These are phyloP conservation scores for Nomada goodeniana DNA, from an alignment of 2,888 invertebrate genomes.

Conservation along the genomic window DNA sequence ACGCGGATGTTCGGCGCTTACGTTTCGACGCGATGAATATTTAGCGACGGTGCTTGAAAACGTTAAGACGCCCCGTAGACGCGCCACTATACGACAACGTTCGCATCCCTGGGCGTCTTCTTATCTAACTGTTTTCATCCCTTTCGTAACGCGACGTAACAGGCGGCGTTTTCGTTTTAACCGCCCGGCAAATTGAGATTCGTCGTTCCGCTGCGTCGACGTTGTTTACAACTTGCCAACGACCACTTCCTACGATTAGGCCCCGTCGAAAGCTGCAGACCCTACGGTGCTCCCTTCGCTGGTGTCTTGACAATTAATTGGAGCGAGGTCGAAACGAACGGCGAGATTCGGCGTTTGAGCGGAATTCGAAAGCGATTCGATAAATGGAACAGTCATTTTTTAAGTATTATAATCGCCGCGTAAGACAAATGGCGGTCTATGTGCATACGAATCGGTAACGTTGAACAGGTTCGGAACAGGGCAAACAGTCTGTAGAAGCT, in stretches of 20 bases:
- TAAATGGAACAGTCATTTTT: no score
- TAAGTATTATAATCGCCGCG: no score
- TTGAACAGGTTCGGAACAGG: no score
- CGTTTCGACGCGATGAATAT: slow-evolving; percentile 72
- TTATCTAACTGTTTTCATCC: slow-evolving; percentile 41
- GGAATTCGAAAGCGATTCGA: no score
- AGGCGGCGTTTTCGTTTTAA: slow-evolving; percentile 47
- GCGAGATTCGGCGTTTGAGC: no score
- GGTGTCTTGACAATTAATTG: background rate
- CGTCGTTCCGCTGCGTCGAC: slow-evolving; percentile 28
- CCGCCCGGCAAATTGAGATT: slow-evolving; percentile 34
- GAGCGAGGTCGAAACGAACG: no score
- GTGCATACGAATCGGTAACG: no score
- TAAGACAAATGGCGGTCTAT: no score
- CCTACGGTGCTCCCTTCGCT: background rate
- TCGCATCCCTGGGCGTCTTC: slow-evolving; percentile 27
- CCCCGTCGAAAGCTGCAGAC: slow-evolving; percentile 19
- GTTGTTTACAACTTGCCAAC: slow-evolving; percentile 51
- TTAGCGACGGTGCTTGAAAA: slow-evolving; percentile 62
- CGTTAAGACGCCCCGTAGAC: slow-evolving; percentile 66
- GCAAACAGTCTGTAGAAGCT: no score
- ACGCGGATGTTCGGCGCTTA: slow-evolving; percentile 66
- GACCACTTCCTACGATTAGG: slow-evolving; percentile 45
- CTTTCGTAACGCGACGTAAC: slow-evolving; percentile 52
- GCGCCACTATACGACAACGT: slow-evolving; percentile 46